Conservation (phyloP, 2,797 vertebrate species). For the Coregonus ussuriensis region DNA sequence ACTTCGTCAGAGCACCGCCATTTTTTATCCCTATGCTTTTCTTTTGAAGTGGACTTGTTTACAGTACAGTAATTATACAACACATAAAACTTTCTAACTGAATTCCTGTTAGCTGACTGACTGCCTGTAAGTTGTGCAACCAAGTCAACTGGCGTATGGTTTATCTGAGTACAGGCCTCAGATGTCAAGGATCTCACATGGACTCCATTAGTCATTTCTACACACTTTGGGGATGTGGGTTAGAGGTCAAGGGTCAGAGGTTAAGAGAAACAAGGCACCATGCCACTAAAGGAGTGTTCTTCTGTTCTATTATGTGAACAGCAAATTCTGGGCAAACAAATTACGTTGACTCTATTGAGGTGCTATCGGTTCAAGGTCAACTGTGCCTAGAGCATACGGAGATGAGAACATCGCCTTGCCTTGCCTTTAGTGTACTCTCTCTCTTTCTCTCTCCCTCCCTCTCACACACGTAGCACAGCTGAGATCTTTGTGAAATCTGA, state of each 20-base stretch:
- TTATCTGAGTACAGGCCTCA: background rate
- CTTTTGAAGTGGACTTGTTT: background rate
- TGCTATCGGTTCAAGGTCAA: slow-evolving; percentile 35
- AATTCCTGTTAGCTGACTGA: background rate
- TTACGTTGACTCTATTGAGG: slow-evolving; percentile 25
- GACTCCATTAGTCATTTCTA: slow-evolving; percentile 22
- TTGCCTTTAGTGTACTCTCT: slow-evolving; percentile 21
- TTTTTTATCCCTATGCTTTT: background rate
- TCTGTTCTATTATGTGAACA: slow-evolving; percentile 26
- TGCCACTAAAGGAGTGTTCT: slow-evolving; percentile 22
- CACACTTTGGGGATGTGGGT: slow-evolving; percentile 26
- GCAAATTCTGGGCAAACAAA: slow-evolving; percentile 46
- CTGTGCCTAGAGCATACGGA: slow-evolving; percentile 26
- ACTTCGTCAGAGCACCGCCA: background rate
- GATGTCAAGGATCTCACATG: slow-evolving; percentile 11
- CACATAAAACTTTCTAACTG: slow-evolving; percentile 4
- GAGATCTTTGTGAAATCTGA: slow-evolving; percentile 31
- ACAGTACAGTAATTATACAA: slow-evolving; percentile 8
- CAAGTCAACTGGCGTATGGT: slow-evolving; percentile 8
- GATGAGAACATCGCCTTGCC: slow-evolving; percentile 27
- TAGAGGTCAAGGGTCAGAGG: slow-evolving; percentile 46
- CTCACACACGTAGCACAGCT: background rate
- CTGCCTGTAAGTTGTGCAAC: background rate
- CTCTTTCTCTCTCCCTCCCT: background rate
- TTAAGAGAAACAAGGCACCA: slow-evolving; percentile 52